A percentile compares a stretch with the other conserved stretches of the same genome.
Conservation (phyloP, 2,797 vertebrate genomes). For the Prunella strophiata region DNA sequence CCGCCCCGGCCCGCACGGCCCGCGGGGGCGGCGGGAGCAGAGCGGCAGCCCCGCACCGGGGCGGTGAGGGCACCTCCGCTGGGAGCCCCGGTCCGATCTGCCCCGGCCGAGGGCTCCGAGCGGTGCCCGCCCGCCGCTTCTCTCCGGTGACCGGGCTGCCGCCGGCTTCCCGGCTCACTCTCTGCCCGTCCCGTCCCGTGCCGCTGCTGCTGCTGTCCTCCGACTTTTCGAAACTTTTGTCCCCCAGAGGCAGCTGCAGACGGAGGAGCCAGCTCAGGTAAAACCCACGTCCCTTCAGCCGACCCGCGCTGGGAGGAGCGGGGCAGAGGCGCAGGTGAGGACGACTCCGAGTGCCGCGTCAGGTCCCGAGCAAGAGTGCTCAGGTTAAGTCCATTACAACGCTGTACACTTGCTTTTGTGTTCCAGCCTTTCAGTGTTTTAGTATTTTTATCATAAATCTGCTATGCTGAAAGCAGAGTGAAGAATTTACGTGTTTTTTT, state of each 20-base stretch:
- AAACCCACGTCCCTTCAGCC: neutral
- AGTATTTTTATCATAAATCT: neutral
- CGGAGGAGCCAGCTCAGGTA: conserved; percentile 4
- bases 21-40: neutral
- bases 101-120: neutral
- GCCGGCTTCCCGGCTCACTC: neutral
- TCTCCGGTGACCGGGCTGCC: neutral
- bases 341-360: neutral
- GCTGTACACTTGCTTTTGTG: neutral
- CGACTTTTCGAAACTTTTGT: conserved; percentile 14
- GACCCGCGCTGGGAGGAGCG: neutral
- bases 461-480: neutral
- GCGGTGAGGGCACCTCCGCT: neutral
- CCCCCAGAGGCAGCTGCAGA: neutral
- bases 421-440: fast-evolving
- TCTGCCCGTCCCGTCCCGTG: neutral
- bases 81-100: neutral
- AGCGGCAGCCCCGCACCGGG: neutral
- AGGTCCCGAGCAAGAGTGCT: neutral
- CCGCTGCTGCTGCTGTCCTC: neutral
- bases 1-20: neutral
- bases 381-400: fast-evolving
- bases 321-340: neutral
- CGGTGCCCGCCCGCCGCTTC: neutral
- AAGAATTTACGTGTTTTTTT: neutral